Base-by-base conservation (phyloP, 2,888 invertebrate species). In the Lasioglossum vierecki region DNA sequence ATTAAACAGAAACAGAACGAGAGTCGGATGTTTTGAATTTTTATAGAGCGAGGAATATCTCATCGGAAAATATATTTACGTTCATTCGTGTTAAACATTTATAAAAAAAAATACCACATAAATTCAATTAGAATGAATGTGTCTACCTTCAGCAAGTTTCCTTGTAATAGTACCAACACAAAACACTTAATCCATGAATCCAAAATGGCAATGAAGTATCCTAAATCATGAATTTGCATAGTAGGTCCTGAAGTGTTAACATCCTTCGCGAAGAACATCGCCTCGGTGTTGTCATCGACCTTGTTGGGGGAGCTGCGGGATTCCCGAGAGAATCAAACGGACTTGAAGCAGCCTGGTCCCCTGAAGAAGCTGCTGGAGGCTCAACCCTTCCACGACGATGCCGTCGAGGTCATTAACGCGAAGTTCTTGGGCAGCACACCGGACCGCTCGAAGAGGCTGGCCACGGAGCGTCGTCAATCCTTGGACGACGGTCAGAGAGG, bases 241-340 rank as follows among this genome's bases (percentile, higher is more conserved):
- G 44, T 78, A 93, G 93, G 85, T 87, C 85, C 92, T 6, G 91
- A 92, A 70, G 89, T 92, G 57, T 79, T 93, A 82, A 88, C 91
- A 44, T 91, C 89, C 22, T 83, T 93, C 76, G 89, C 93, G 9
- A 90, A 90, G 76, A 92, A 91, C 76, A 89, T 93, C 46, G 93
- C 91, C 1, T 89, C 90, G 0, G 89, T 92, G 2, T 57, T 93
- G 26, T 91, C 93, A 0, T 91, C 93, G 11, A 89, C 87, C 1
- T 76, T 91, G 60, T 41, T 88, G 4, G 66, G 81, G 35, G 88
- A 91, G 1, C 13, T 83, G 9, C 88, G 85, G 2, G 76, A 75
- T 4, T 9, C 63, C 8, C 78, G 80, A 2, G 39, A 30, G 41
- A 85, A 83, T 49, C 88, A 76, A 44, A 87, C 88, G 8, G 74